Evolutionary conservation across 2,113 vertebrate species (phyloP), one percentile per base, ranked within the genome.

Genomic region (Megaceryle torquata): DNA sequence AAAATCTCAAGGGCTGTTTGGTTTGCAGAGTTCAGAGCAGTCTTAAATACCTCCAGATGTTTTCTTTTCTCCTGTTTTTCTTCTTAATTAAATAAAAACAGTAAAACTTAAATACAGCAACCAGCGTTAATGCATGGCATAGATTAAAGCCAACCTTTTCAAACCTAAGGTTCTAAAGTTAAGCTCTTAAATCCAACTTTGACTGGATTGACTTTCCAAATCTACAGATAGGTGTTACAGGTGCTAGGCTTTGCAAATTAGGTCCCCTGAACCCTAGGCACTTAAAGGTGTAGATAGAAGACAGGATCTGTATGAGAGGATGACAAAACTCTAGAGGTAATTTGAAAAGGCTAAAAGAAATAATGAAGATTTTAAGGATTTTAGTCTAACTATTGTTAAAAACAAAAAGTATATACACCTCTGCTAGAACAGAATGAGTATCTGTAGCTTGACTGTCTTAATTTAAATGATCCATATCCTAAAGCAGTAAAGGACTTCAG

Each of bases 21-120:
- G 35, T 46, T 96, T 76, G 44, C 77, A 91, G 92, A 89, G 88
- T 96, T 97, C 96, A 95, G 92, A 95, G 88, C 61, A 80, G 83
- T 68, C 92, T 94, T 97, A 96, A 96, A 89, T 87, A 94, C 41
- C 83, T 97, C 96, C 96, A 97, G 95, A 96, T 96, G 96, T 94
- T 95, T 95, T 91, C 88, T 97, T 95, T 96, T 92, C 82, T 76
- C 70, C 74, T 95, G 92, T 94, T 97, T 97, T 96, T 70, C 77
- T 96, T 96, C 83, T 94, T 96, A 97, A 97, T 96, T 97, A 94
- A 94, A 97, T 96, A 96, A 97, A 96, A 95, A 87, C 93, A 96
- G 92, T 96, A 94, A 94, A 95, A 94, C 95, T 95, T 94, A 95
- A 95, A 93, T 96, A 90, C 88, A 93, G 91, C 93, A 97, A 91